phyloP scores from a whole-genome alignment of 2,113 vertebrate genomes.

The Chascanopsetta lugubris region DNA sequence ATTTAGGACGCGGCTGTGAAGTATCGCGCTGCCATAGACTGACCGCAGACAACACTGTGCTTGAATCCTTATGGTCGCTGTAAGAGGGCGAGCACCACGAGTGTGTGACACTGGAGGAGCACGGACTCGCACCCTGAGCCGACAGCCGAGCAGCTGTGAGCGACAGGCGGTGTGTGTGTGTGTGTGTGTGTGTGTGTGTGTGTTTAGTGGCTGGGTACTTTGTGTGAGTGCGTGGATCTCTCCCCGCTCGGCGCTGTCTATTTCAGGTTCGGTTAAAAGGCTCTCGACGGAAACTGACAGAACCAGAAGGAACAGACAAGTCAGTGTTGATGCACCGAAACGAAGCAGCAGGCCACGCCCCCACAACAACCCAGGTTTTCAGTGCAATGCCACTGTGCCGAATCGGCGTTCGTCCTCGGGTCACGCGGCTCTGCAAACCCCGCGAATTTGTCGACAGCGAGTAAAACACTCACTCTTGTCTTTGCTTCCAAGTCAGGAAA shows the following conservation, averaged over 20 bases:
- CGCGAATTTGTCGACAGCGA: neutral
- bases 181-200: no score
- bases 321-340: neutral
- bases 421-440: no score
- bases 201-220: neutral
- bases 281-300: conserved; percentile 38
- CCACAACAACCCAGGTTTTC: no score
- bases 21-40: neutral
- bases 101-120: conserved; percentile 30
- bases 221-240: conserved; percentile 12
- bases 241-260: conserved; percentile 35
- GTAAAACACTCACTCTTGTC: neutral
- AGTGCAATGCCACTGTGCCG: no score
- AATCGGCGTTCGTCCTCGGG: no score
- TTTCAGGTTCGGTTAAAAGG: conserved; percentile 47
- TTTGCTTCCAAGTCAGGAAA: neutral
- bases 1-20: neutral
- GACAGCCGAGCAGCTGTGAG: conserved; percentile 46
- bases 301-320: conserved; percentile 56
- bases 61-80: neutral
- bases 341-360: neutral
- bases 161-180: conserved; percentile 42
- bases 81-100: conserved; percentile 25
- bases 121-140: conserved; percentile 6
- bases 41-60: neutral